Base-by-base conservation (phyloP, 2,888 invertebrate species). In the Luperina testacea region DNA sequence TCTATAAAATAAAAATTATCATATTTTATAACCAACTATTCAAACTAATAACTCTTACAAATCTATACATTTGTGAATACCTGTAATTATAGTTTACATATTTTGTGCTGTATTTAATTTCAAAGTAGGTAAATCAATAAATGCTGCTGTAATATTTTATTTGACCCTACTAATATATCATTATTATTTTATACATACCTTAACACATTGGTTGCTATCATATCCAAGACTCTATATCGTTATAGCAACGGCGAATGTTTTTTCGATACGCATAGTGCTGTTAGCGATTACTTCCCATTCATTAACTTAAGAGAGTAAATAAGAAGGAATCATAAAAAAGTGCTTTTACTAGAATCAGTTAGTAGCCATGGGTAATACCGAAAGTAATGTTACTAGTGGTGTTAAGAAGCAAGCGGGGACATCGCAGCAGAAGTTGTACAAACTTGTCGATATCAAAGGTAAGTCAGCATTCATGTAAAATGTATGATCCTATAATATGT, bases 341-440 rank as follows among this genome's bases (percentile, higher is more conserved):
- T 27, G n/a, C 0, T 20, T 7, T 38, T 53, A 20, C 0, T 45
- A 27, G 4, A 42, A 48, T 2, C 0, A 13, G 11, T 68, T 45
- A 64, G 24, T 24, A 57, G 61, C 98, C 98, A 89, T 89, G 98
- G 98, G 98, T 93, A 98, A 98, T 97, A 98, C 98, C 5, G 98
- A 98, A 91, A 98, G 98, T 91, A 98, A 98, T 95, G 99, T 99
- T 1, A 98, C 99, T 0, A 99, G 98, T 94, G 99, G 99, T 67
- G 99, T 99, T 32, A 99, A 99, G 94, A 99, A 99, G 88, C 99
- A 99, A 94, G 99, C 99, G 5, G 99, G 98, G 42, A 98, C 98
- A 24, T 98, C 98, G 4, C 97, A 98, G 48, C 98, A 98, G 92
- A 97, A 98, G 75, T 97, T 99, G 73, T 99, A 99, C 93, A 98